A percentile compares a stretch with the other conserved stretches of the same genome.
phyloP scores from a whole-genome alignment of 2,113 vertebrate species.

The Pelvicachromis taeniatus region DNA sequence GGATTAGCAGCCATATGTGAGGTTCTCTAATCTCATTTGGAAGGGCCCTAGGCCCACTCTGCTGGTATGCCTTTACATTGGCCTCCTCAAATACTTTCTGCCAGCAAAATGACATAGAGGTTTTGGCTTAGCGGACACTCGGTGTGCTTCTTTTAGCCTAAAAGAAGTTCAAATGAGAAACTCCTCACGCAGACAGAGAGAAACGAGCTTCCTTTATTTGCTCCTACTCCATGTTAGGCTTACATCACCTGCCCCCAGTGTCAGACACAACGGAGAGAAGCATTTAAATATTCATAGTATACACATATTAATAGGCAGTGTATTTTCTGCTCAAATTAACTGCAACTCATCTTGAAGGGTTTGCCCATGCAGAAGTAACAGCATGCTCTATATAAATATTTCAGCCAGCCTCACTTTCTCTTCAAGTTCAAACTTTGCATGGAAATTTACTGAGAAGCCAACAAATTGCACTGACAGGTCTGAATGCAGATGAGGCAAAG shows the following conservation, averaged over 20 bases:
- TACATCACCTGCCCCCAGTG: constrained; percentile 37
- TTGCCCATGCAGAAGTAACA: constrained; percentile 30
- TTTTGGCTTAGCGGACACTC: background rate
- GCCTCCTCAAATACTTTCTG: constrained; percentile 24
- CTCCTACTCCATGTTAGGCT: background rate
- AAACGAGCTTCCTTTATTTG: background rate
- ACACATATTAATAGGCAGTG: constrained; percentile 59
- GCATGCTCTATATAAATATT: constrained; percentile 54
- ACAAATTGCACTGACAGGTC: constrained; percentile 4
- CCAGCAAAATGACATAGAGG: background rate
- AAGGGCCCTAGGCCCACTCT: constrained; percentile 22
- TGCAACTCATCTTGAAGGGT: constrained; percentile 28
- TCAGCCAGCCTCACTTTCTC: constrained; percentile 17
- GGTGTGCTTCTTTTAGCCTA: background rate
- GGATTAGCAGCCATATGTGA: constrained; percentile 68
- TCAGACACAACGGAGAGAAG: constrained; percentile 9
- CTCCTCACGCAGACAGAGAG: background rate
- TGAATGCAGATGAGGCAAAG: constrained; percentile 11
- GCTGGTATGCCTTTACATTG: constrained; percentile 54
- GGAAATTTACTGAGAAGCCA: constrained; percentile 15
- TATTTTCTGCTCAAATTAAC: constrained; percentile 59
- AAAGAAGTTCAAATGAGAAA: background rate
- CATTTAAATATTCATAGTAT: constrained; percentile 52
- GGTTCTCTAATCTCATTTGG: constrained; percentile 59
- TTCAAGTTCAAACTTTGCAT: constrained; percentile 6